Conservation (phyloP, 2,113 vertebrate species). For the Dermatemys mawii region DNA sequence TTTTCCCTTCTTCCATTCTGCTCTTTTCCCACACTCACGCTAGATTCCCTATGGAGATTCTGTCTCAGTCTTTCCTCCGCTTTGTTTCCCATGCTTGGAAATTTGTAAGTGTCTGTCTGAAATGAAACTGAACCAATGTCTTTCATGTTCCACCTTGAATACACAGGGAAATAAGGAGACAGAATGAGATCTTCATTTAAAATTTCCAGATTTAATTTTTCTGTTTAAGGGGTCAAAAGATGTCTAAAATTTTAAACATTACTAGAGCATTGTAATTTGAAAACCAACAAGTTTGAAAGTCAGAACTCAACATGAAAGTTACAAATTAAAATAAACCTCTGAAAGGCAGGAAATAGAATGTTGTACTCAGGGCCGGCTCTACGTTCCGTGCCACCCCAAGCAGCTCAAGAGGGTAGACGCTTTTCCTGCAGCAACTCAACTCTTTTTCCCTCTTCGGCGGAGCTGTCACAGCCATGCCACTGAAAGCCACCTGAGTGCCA, state of each 20-base stretch:
- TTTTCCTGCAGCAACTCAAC: no score
- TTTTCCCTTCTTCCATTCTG: neutral
- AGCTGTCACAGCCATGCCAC: no score
- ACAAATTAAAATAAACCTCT: neutral
- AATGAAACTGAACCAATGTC: neutral
- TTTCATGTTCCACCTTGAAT: neutral
- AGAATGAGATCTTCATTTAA: neutral
- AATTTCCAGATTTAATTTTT: neutral
- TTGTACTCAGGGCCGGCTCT: no score
- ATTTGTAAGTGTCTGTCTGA: fast-evolving
- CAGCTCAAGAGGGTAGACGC: no score
- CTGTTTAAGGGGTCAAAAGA: neutral
- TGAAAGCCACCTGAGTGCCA: no score
- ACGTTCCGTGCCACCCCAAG: no score
- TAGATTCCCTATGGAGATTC: neutral
- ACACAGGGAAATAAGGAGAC: neutral
- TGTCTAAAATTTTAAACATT: neutral
- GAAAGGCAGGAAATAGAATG: neutral
- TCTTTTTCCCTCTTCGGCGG: no score
- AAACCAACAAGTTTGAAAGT: neutral
- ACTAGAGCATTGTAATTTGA: neutral
- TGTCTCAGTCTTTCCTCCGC: neutral
- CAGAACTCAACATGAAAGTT: neutral
- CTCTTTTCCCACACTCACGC: neutral
- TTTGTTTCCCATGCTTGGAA: neutral